Conservation (phyloP, 1,140 invertebrate genomes). For the Zaprionus vittiger region DNA sequence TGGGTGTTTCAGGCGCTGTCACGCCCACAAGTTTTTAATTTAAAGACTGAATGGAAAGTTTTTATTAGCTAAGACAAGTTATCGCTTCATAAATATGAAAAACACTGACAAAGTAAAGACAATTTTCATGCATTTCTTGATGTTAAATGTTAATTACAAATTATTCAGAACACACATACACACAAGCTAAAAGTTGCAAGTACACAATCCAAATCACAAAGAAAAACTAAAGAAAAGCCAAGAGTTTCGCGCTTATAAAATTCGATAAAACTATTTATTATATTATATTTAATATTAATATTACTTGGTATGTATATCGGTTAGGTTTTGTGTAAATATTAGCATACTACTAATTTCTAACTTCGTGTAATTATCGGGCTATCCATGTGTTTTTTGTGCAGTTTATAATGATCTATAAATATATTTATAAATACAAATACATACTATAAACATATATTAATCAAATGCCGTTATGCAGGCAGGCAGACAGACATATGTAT, state of each 20-base stretch:
- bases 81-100: constrained; percentile 8
- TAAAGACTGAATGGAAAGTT: constrained; percentile 62
- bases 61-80: constrained; percentile 16
- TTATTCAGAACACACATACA: constrained; percentile 8
- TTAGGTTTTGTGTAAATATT: constrained; percentile 73
- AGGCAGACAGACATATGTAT: constrained; percentile 16
- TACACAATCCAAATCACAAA: constrained; percentile 26
- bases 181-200: constrained; percentile 19
- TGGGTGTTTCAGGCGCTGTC: constrained; percentile 5
- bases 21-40: constrained; percentile 52
- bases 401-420: constrained; percentile 14
- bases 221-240: constrained; percentile 38
- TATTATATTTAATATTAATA: constrained; percentile 9
- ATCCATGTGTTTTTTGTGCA: constrained; percentile 33
- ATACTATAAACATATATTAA: constrained; percentile 8
- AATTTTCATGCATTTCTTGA: constrained; percentile 27
- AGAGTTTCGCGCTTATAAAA: constrained; percentile 53
- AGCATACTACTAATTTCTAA: constrained; percentile 50
- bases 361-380: constrained; percentile 41
- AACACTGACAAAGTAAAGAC: constrained; percentile 12
- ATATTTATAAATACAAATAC: constrained; percentile 15
- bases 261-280: constrained; percentile 51
- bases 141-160: constrained; percentile 32
- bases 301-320: constrained; percentile 13
- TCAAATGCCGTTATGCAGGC: not conserved